Percentiles rank a stretch among this genome's conserved stretches.
Conservation (phyloP, 2,797 vertebrate genomes). For the Gambelia wislizenii region DNA sequence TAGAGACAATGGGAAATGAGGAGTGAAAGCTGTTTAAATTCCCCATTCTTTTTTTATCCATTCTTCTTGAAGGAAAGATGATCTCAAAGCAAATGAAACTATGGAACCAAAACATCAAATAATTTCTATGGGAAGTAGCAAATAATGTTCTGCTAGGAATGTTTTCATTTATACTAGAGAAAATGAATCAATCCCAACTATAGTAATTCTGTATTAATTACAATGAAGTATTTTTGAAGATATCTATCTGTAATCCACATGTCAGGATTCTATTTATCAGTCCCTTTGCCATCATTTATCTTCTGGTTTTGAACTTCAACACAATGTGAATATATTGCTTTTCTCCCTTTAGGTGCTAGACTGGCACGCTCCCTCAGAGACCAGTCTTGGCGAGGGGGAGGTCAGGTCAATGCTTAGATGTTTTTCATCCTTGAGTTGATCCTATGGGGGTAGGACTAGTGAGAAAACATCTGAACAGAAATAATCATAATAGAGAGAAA, state of each 20-base stretch:
- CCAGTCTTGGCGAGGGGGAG: no score
- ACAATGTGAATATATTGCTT: slow-evolving; percentile 7
- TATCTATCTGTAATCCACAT: neutral
- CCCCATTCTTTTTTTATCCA: slow-evolving; percentile 37
- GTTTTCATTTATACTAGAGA: slow-evolving; percentile 32
- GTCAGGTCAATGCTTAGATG: slow-evolving; percentile 35
- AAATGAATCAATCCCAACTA: slow-evolving; percentile 14
- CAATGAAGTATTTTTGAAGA: slow-evolving; percentile 2
- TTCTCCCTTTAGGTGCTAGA: slow-evolving; percentile 8
- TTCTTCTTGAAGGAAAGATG: slow-evolving; percentile 57
- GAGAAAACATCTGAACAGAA: slow-evolving; percentile 43
- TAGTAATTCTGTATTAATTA: neutral
- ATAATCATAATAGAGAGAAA: slow-evolving; percentile 27
- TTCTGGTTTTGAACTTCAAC: slow-evolving; percentile 26
- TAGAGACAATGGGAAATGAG: slow-evolving; percentile 62
- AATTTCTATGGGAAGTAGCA: slow-evolving; percentile 42
- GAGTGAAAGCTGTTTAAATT: slow-evolving; percentile 63
- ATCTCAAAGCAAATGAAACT: slow-evolving; percentile 53
- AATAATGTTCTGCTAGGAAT: slow-evolving; percentile 34
- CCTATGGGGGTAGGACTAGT: slow-evolving; percentile 55
- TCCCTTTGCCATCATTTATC: neutral
- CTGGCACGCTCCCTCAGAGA: slow-evolving; percentile 1
- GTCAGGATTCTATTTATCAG: neutral
- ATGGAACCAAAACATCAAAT: slow-evolving; percentile 47
- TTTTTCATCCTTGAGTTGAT: slow-evolving; percentile 49